Evolutionary conservation across 2,888 invertebrate species (phyloP).

Genomic region (Synanthedon andrenaeformis): DNA sequence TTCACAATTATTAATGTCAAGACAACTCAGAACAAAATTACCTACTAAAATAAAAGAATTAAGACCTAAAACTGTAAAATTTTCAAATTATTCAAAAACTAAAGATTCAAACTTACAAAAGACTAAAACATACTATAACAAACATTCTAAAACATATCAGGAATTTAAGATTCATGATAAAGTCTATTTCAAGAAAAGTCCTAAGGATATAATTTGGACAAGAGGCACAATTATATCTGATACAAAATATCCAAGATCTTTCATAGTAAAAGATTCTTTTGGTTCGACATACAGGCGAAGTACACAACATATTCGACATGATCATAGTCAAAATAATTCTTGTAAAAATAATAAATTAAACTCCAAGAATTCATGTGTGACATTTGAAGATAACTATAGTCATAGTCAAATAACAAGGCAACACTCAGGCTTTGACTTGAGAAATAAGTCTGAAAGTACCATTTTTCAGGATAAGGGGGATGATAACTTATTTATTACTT

Average conservation of each 20-base stretch:
- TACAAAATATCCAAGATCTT: slow-evolving; percentile 4
- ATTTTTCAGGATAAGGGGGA: too few species aligned
- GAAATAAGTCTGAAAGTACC: too few species aligned
- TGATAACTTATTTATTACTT: too few species aligned
- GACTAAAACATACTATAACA: slow-evolving; percentile 1
- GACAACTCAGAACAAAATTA: slow-evolving; percentile 5
- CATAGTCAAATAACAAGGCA: too few species aligned
- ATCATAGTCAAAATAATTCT: background rate
- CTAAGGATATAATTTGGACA: slow-evolving; percentile 1
- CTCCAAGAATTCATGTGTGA: too few species aligned
- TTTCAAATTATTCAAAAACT: slow-evolving; percentile 1
- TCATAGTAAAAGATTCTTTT: slow-evolving; percentile 2
- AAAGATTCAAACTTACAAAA: background rate
- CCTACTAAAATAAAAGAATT: slow-evolving; percentile 3
- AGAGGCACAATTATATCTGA: background rate
- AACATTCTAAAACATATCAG: background rate
- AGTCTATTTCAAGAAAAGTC: slow-evolving; percentile 3
- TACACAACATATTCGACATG: slow-evolving; percentile 3
- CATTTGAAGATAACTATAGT: too few species aligned
- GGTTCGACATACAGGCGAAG: slow-evolving; percentile 1
- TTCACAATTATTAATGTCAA: slow-evolving; percentile 7
- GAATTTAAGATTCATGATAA: background rate
- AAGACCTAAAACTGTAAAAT: slow-evolving; percentile 6
- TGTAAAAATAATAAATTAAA: background rate
- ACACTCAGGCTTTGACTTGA: too few species aligned